Evolutionary conservation across 2,888 invertebrate genomes (phyloP).

Genomic region (Gari tellinella): DNA sequence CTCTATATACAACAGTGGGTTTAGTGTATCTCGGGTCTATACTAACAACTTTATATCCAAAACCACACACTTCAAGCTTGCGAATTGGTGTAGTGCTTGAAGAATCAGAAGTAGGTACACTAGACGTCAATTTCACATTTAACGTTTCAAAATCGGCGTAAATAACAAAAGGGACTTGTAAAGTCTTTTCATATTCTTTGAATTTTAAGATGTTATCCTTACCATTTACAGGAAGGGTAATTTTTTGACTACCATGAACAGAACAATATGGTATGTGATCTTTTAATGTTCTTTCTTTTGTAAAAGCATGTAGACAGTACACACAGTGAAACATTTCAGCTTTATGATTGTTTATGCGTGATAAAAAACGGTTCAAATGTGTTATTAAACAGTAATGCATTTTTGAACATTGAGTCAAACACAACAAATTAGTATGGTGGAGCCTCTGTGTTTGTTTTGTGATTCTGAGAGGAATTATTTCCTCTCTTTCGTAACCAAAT

Average conservation of each 20-base stretch:
- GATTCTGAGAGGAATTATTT: slow-evolving; percentile 41
- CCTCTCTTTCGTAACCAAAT: slow-evolving; percentile 29
- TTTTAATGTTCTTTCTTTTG: not conserved
- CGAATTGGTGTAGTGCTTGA: not conserved
- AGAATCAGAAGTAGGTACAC: slow-evolving; percentile 4
- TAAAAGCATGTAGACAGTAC: slow-evolving; percentile 37
- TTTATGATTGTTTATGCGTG: slow-evolving; percentile 21
- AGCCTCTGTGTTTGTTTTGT: slow-evolving; percentile 22
- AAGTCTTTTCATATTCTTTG: slow-evolving; percentile 32
- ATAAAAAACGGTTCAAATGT: slow-evolving; percentile 49
- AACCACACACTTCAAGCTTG: slow-evolving; percentile 20
- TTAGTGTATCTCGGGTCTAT: slow-evolving; percentile 32
- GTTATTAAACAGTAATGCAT: slow-evolving; percentile 53
- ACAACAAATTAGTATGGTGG: slow-evolving; percentile 49
- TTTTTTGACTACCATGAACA: slow-evolving; percentile 20
- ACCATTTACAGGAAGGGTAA: slow-evolving; percentile 8
- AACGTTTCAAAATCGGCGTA: slow-evolving; percentile 44
- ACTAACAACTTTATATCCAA: slow-evolving; percentile 41
- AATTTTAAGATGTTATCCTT: slow-evolving; percentile 25
- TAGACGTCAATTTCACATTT: slow-evolving; percentile 19
- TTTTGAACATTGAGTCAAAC: slow-evolving; percentile 14
- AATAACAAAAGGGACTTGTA: slow-evolving; percentile 34
- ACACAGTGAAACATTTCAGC: slow-evolving; percentile 16
- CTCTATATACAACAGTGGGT: slow-evolving; percentile 39
- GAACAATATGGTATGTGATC: slow-evolving; percentile 37